phyloP scores from a whole-genome alignment of 2,797 vertebrate genomes.

The Gallinago nigripennis region DNA sequence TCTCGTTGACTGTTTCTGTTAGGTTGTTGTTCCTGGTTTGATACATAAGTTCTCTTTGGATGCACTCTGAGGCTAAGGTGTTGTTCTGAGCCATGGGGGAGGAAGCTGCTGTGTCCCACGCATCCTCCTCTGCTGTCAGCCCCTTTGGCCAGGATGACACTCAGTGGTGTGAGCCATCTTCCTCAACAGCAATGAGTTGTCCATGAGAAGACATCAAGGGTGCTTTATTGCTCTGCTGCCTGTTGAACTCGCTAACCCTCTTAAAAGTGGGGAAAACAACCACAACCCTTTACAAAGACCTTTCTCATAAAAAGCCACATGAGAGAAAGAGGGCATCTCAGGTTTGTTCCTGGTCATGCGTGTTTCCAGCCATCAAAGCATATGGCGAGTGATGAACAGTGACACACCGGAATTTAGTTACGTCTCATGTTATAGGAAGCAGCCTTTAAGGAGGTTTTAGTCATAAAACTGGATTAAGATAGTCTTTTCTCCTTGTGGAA shows the following conservation, averaged over 20 bases:
- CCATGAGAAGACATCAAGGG: not conserved
- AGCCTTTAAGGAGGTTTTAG: not conserved
- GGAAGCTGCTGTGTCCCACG: not conserved
- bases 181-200: not conserved
- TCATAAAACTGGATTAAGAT: not conserved
- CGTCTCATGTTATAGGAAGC: not conserved
- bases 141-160: not conserved
- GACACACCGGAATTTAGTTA: accelerated
- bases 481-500: not conserved
- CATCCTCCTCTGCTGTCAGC: not conserved
- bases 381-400: not conserved
- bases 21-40: not conserved
- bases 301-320: not conserved
- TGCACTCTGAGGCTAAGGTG: accelerated
- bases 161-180: accelerated
- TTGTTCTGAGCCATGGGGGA: not conserved
- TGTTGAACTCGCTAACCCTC: not conserved
- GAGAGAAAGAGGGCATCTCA: not conserved
- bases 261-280: not conserved
- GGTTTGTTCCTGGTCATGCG: not conserved
- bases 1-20: not conserved
- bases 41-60: not conserved
- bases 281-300: not conserved
- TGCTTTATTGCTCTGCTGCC: not conserved
- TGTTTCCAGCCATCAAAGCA: not conserved